Conservation (phyloP, 2,113 vertebrate species). For the human region DNA sequence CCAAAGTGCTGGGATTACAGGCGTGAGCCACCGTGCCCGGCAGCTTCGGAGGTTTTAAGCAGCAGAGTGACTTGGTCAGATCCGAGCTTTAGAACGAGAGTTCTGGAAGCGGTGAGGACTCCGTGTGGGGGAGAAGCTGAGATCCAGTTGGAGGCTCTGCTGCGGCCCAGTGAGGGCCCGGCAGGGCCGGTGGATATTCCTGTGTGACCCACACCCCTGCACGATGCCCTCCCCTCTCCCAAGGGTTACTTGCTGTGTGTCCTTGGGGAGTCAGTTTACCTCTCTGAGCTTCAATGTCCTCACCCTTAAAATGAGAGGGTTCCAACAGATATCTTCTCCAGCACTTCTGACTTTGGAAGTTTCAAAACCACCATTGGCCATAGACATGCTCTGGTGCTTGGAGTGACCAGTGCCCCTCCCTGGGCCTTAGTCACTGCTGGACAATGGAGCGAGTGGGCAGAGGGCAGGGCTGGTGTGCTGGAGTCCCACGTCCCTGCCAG, state of each 20-base stretch:
- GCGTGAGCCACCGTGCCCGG: too few species aligned
- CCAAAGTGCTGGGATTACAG: too few species aligned
- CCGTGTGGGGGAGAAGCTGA: neutral
- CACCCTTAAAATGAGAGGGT: neutral
- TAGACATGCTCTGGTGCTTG: fast-evolving
- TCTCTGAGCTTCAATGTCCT: neutral
- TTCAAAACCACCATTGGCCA: neutral
- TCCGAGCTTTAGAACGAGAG: neutral
- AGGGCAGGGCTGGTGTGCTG: neutral
- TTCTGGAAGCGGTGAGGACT: neutral
- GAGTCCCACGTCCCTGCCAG: neutral
- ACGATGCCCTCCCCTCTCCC: neutral
- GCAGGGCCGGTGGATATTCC: neutral
- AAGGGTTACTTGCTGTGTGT: neutral
- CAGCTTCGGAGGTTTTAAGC: neutral
- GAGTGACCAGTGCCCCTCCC: neutral
- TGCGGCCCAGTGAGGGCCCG: neutral
- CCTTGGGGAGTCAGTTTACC: neutral
- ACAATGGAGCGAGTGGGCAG: neutral
- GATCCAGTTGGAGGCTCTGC: neutral
- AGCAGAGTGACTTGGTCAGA: neutral
- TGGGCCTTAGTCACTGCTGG: neutral
- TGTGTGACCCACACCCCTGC: too few species aligned
- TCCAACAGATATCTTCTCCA: neutral
- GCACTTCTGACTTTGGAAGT: neutral